Evolutionary conservation across 2,888 invertebrate species (phyloP), one percentile per base, ranked within the genome.

Genomic region (Punctoribates punctum): DNA sequence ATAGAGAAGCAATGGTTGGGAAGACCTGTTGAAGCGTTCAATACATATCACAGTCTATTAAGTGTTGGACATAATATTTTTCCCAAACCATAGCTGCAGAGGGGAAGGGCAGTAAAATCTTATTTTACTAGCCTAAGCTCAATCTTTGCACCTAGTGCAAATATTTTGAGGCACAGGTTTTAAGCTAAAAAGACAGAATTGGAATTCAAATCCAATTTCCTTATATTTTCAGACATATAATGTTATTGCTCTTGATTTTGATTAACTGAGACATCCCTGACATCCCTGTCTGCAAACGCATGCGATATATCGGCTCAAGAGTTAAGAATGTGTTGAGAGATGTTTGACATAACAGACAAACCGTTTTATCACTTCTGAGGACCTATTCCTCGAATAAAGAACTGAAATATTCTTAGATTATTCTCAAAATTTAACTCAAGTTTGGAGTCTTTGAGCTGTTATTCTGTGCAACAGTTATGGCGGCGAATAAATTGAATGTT

Each of bases 1-100:
- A 48, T 48, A 13, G 46, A 48, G 46, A 48, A 17, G 6, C 42
- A 42, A 42, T 3, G 11, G n/a, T 20, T 54, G 54, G 5, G n/a
- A 17, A 54, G 20, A 54, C 20, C 54, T 54, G 20, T 54, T 54
- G 54, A 54, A 20, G 54, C 54, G 54, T 54, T 54, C 54, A 54
- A 54, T 54, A 54, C 54, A 17, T 54, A 54, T 20, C 54, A 54
- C 54, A 54, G 46, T 11, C 46, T 54, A 54, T 54, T n/a, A 54
- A 54, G 8, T 20, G 8, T n/a, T 8, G 54, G 54, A 54, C 54
- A 54, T 5, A n/a, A 20, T 54, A 20, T 54, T 34, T 34, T 34
- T 34, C 34, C 4, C 8, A 34, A 5, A 34, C 34, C 34, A 34
- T 3, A n/a, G n/a, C n/a, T n/a, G n/a, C n/a, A n/a, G n/a, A n/a